These are phyloP conservation scores for Macrophya alboannulata DNA, from an alignment of 2,888 invertebrate genomes.

Conservation along the genomic window DNA sequence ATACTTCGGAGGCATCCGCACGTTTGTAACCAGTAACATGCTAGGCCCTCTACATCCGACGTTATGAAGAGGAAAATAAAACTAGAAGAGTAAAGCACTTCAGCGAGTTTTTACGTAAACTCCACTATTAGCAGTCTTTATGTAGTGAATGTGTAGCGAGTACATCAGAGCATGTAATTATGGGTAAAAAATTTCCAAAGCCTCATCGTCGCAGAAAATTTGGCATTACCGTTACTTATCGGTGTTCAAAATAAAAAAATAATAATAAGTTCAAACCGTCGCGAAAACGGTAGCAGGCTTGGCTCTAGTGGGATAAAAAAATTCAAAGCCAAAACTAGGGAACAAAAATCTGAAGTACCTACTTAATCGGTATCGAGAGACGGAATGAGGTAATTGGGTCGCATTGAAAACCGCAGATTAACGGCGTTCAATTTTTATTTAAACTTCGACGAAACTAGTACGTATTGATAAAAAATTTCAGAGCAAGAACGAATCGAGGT, in stretches of 20 bases:
- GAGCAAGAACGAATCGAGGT: slow-evolving; percentile 8
- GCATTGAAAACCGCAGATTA: not conserved
- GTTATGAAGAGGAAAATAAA: not conserved
- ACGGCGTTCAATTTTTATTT: slow-evolving; percentile 3
- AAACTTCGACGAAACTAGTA: not conserved
- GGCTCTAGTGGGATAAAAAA: slow-evolving; percentile 1
- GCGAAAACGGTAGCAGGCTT: not conserved
- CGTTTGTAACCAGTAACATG: not conserved
- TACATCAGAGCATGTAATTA: not conserved
- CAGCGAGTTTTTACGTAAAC: not conserved
- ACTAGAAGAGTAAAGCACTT: not conserved
- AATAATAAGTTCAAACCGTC: not conserved
- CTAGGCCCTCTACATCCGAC: not conserved
- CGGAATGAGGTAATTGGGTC: slow-evolving; percentile 25
- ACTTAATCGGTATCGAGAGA: not conserved
- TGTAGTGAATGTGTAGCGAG: not conserved
- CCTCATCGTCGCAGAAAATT: not conserved
- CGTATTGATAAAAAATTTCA: not conserved
- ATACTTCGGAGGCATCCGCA: not conserved
- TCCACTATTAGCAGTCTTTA: not conserved
- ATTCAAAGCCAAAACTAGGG: not conserved
- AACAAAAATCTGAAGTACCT: slow-evolving; percentile 5
- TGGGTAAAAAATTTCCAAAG: not conserved
- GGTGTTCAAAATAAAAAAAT: not conserved
- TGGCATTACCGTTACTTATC: not conserved